These are phyloP conservation scores for Chironomus riparius DNA, from an alignment of 2,888 invertebrate species.

Conservation along the genomic window DNA sequence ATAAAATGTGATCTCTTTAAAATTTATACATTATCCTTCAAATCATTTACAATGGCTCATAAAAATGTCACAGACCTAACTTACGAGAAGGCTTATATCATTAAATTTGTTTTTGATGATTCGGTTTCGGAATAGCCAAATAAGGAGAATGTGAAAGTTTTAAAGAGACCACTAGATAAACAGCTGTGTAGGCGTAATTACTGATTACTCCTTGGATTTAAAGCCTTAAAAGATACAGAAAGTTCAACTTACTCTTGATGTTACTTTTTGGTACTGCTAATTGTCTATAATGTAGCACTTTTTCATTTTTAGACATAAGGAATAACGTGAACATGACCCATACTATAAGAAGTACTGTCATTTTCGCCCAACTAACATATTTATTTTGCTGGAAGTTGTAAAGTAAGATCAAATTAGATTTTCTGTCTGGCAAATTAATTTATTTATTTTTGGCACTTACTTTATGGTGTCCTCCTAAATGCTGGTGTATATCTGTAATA, in stretches of 20 bases:
- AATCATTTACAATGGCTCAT: no score
- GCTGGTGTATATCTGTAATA: slow-evolving; percentile 19
- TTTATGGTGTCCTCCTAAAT: slow-evolving; percentile 12
- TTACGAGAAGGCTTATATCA: no score
- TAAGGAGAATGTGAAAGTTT: no score
- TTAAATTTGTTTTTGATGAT: neutral
- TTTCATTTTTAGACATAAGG: slow-evolving; percentile 60
- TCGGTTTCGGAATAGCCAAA: neutral
- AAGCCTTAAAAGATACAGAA: slow-evolving; percentile 29
- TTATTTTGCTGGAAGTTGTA: slow-evolving; percentile 33
- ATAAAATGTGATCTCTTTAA: neutral
- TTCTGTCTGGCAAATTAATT: neutral
- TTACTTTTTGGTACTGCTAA: slow-evolving; percentile 50
- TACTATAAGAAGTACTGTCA: slow-evolving; percentile 48
- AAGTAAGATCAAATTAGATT: no score
- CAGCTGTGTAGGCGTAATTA: no score
- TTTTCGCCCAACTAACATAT: slow-evolving; percentile 41
- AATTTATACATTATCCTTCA: no score
- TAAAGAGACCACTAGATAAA: neutral
- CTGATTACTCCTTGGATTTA: neutral
- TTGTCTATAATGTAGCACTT: slow-evolving; percentile 51
- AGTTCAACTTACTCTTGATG: slow-evolving; percentile 40
- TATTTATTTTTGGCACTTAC: neutral
- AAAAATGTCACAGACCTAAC: no score
- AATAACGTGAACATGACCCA: slow-evolving; percentile 62